Evolutionary conservation across 2,113 vertebrate species (phyloP).

Genomic region (Periophthalmodon schlosseri): DNA sequence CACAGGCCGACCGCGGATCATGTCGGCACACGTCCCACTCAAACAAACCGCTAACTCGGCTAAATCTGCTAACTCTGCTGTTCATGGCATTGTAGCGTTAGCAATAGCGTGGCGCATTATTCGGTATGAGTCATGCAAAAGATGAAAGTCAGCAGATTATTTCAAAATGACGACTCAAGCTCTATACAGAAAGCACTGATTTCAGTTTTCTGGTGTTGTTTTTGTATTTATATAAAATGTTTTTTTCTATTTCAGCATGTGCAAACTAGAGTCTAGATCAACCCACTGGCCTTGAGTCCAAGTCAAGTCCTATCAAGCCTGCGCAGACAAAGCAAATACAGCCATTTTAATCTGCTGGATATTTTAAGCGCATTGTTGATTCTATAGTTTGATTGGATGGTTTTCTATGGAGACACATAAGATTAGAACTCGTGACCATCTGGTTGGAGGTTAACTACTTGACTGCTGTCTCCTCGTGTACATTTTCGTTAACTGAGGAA

Average conservation of each 20-base stretch:
- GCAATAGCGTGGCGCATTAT: neutral
- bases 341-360: neutral
- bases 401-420: too few relatives aligned
- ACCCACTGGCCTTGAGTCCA: neutral
- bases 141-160: neutral
- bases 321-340: neutral
- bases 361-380: too few relatives aligned
- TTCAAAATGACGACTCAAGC: neutral
- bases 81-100: neutral
- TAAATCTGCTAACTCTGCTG: slow-evolving; percentile 10
- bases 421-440: too few relatives aligned
- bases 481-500: too few relatives aligned
- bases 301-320: neutral
- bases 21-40: slow-evolving; percentile 24
- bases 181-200: neutral
- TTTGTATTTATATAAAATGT: too few relatives aligned
- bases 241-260: neutral
- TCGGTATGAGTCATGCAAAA: neutral
- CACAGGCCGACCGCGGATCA: slow-evolving; percentile 9
- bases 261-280: neutral
- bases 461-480: too few relatives aligned
- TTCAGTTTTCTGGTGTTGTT: too few relatives aligned
- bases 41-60: neutral
- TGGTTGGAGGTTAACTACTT: too few relatives aligned
- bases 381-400: too few relatives aligned